Percentiles rank a stretch among this genome's conserved stretches.
These are phyloP conservation scores for Yoshiicerus persimilis DNA, from an alignment of 1,140 invertebrate genomes.

Conservation along the genomic window DNA sequence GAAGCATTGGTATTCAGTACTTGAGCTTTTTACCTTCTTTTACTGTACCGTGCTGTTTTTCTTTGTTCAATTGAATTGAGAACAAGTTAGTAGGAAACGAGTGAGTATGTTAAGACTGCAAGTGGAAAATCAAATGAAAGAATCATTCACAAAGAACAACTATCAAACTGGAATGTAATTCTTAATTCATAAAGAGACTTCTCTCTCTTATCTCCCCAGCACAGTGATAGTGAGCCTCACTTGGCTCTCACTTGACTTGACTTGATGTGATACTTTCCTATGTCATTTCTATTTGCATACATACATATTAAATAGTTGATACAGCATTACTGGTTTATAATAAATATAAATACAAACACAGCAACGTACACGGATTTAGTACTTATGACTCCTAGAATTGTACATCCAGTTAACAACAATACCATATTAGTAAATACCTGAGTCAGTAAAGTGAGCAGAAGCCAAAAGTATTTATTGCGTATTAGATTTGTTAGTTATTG, in stretches of 20 bases:
- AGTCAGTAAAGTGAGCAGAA: background rate
- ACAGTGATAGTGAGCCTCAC: too few species aligned
- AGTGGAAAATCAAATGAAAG: background rate
- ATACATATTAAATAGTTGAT: too few species aligned
- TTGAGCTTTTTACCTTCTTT: background rate
- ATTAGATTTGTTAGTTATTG: constrained; percentile 23
- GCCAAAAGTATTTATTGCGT: constrained; percentile 10
- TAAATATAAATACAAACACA: background rate
- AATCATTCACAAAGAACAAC: background rate
- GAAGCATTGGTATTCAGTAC: background rate
- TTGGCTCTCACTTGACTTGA: too few species aligned
- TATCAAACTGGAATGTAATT: background rate
- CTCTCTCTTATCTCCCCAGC: background rate
- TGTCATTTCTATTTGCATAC: background rate
- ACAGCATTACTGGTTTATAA: background rate
- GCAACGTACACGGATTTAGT: too few species aligned
- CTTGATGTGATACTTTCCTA: background rate
- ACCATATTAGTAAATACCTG: background rate
- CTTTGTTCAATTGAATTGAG: background rate
- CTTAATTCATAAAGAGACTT: background rate
- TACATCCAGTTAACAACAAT: background rate
- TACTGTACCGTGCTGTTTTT: background rate
- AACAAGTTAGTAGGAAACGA: background rate
- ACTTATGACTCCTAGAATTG: too few species aligned
- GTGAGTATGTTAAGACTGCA: background rate